Conservation (phyloP, 2,797 vertebrate species). For the Carcharodon carcharias region DNA sequence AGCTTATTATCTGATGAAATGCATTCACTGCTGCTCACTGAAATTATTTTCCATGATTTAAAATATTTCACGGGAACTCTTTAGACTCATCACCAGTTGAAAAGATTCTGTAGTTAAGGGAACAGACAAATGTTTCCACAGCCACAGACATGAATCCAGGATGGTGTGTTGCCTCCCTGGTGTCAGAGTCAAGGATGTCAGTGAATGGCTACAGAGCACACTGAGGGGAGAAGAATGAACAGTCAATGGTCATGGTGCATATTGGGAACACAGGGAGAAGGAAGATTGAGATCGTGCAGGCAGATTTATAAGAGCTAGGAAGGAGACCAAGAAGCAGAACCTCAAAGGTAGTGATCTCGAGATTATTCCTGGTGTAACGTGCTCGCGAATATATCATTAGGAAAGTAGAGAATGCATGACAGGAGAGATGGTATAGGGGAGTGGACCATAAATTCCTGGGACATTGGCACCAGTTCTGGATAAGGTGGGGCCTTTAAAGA, state of each 20-base stretch:
- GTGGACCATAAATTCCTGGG: no score
- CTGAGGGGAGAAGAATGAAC: background rate
- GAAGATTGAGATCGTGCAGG: background rate
- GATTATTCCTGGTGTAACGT: background rate
- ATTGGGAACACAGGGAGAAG: background rate
- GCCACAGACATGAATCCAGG: background rate
- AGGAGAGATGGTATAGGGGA: no score
- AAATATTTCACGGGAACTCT: background rate
- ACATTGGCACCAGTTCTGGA: no score
- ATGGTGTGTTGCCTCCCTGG: background rate
- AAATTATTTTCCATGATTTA: background rate
- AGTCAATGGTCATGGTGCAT: background rate
- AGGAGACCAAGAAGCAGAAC: background rate
- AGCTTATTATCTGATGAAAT: background rate
- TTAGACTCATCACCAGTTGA: background rate
- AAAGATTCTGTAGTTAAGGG: background rate
- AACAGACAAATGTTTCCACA: background rate
- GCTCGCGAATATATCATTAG: background rate
- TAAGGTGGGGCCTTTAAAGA: no score
- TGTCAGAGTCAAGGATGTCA: background rate
- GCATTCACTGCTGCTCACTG: background rate
- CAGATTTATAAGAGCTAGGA: background rate
- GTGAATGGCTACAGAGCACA: background rate
- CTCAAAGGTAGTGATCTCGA: background rate
- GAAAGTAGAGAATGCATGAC: background rate